phyloP scores from a whole-genome alignment of 1,140 invertebrate species.

The Pararge aegeria region DNA sequence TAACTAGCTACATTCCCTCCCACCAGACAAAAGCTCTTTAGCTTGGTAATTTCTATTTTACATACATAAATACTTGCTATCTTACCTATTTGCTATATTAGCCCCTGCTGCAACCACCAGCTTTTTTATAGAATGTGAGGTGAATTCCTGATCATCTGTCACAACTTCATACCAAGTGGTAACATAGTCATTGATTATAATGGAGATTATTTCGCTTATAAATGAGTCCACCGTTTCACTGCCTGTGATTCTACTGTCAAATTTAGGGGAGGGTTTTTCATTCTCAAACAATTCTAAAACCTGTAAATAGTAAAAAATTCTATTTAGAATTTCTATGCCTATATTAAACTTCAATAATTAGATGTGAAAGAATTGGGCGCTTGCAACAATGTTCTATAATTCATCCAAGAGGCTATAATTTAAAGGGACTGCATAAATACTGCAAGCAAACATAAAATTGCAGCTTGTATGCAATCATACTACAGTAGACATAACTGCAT shows the following conservation, averaged over 20 bases:
- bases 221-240: conserved; percentile 73
- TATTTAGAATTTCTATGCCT: background rate
- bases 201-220: conserved; percentile 83
- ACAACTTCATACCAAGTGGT: conserved; percentile 87
- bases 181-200: conserved; percentile 89
- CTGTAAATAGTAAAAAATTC: conserved; percentile 34
- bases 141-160: conserved; percentile 81
- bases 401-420: too few relatives aligned
- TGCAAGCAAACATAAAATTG: too few relatives aligned
- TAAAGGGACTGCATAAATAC: too few relatives aligned
- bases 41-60: background rate
- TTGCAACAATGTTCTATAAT: too few relatives aligned
- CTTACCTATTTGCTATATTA: conserved; percentile 81
- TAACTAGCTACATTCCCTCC: too few relatives aligned
- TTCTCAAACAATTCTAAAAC: conserved; percentile 57
- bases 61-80: background rate
- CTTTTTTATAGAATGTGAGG: conserved; percentile 77
- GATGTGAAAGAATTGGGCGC: too few relatives aligned
- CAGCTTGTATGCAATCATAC: too few relatives aligned
- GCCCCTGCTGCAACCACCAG: conserved; percentile 80
- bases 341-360: background rate
- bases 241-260: conserved; percentile 68
- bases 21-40: too few relatives aligned
- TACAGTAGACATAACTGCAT: too few relatives aligned
- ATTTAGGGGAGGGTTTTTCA: conserved; percentile 50